A percentile compares a stretch with the other conserved stretches of the same genome.
These are phyloP conservation scores for Myotis myotis DNA, from an alignment of 2,797 vertebrate species.

Conservation along the genomic window DNA sequence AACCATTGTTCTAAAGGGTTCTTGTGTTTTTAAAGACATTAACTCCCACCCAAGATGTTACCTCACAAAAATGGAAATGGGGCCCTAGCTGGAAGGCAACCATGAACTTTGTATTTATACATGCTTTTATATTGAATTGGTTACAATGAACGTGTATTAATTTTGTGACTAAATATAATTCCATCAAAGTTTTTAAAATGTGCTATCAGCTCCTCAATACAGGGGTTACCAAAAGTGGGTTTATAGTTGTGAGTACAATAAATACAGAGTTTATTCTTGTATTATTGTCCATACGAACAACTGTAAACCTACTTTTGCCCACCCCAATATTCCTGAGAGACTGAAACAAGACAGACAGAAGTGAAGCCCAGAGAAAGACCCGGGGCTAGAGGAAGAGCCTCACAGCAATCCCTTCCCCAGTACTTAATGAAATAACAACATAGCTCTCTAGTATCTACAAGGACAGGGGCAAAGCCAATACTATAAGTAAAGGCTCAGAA, in stretches of 20 bases:
- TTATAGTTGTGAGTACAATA: too few relatives aligned
- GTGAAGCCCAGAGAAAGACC: conserved; percentile 6
- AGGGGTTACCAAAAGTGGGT: too few relatives aligned
- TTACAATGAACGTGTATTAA: neutral
- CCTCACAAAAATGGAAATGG: neutral
- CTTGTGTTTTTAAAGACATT: conserved; percentile 42
- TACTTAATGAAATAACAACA: neutral
- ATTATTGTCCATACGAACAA: too few relatives aligned
- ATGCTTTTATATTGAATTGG: neutral
- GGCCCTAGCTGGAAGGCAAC: neutral
- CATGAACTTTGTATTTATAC: neutral
- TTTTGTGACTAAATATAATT: conserved; percentile 10
- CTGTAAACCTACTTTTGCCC: too few relatives aligned
- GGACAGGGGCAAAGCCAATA: neutral
- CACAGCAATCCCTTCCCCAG: neutral
- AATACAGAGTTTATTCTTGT: too few relatives aligned
- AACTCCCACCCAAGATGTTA: neutral
- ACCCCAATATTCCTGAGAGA: neutral
- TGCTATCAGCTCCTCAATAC: neutral
- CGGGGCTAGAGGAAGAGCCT: neutral
- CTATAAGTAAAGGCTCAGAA: neutral
- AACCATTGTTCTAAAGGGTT: too few relatives aligned
- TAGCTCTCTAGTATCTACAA: neutral
- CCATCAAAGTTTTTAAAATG: neutral
- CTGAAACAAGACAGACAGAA: neutral